phyloP scores from a whole-genome alignment of 37 sponge, comb jelly and placozoan species.

The Petrosia ficiformis region DNA sequence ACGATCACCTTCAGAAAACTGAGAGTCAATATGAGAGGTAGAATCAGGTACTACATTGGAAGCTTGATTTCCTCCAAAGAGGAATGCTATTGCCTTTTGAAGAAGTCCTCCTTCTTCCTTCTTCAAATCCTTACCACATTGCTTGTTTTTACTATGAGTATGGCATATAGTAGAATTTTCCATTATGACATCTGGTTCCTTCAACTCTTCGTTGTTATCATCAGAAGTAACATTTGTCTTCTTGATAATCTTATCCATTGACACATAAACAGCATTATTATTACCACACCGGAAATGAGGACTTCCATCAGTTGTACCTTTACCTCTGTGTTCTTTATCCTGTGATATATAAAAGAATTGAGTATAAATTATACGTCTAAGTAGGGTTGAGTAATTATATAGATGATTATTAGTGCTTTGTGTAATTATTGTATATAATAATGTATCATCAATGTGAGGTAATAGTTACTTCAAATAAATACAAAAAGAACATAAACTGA shows the following conservation, averaged over 20 bases:
- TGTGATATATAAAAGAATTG: not conserved
- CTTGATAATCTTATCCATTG: constrained; percentile 22
- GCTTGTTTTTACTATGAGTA: not conserved
- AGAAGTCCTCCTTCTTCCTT: too few species aligned
- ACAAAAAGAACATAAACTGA: too few species aligned
- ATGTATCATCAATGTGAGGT: too few species aligned
- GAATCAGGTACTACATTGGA: not conserved
- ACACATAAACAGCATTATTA: constrained; percentile 57
- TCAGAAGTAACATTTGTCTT: not conserved
- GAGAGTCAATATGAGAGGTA: not conserved
- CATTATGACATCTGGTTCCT: not conserved
- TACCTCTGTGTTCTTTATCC: constrained; percentile 21
- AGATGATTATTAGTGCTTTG: too few species aligned
- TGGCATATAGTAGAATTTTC: not conserved
- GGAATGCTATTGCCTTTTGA: too few species aligned
- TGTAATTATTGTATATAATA: too few species aligned
- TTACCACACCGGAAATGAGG: constrained; percentile 41
- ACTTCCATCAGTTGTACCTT: constrained; percentile 39
- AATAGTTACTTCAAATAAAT: too few species aligned
- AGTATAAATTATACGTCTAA: too few species aligned
- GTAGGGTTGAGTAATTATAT: too few species aligned
- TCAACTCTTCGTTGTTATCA: too few species aligned
- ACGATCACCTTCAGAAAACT: constrained; percentile 14
- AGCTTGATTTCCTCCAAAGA: too few species aligned
- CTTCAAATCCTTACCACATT: not conserved